Base-by-base conservation (phyloP, 2,888 invertebrate genomes). In the Hyppa rectilinea region DNA sequence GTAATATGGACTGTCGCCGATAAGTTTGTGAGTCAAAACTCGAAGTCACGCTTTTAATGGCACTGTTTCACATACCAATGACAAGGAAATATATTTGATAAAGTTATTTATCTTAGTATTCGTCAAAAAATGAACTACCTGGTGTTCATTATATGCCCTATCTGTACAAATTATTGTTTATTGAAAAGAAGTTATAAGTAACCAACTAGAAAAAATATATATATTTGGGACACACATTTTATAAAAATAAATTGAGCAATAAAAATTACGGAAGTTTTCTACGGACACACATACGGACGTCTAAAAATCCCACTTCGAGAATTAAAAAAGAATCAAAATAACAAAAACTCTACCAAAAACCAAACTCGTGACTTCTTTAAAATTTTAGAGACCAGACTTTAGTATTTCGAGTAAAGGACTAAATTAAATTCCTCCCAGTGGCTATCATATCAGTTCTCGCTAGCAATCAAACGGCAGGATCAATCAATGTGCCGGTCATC, bases 401-500 rank as follows among this genome's bases (percentile, higher is more conserved):
- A 36, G n/a, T 9, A 23, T 26, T 26, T 31, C 4, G 10, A 7
- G 12, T 17, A 9, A 67, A 45, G 10, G 55, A 70, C 38, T 55
- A 50, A 61, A 77, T 61, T 47, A 29, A 55, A 58, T 56, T 60
- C 38, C 31, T 20, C 26, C 26, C 53, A 61, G 49, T 75, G n/a
- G 55, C 52, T 59, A 62, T 71, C 67, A 64, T 80, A 82, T 81
- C 71, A 82, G 75, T 78, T 78, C 78, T 80, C 78, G 77, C 76
- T 69, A 74, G 70, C 85, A 78, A 85, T 87, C 84, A 80, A 81
- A 69, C 53, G 36, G 53, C n/a, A 10, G 89, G 91, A 94, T 94
- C 94, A 90, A 94, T 95, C 94, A 94, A 91, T 90, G 89, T 89
- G 87, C 66, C 80, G 84, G 87, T 87, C 85, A 87, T 82, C 79